A percentile compares a stretch with the other conserved stretches of the same genome.
Evolutionary conservation across 2,797 vertebrate genomes (phyloP).

Genomic region (Channallabes apus): DNA sequence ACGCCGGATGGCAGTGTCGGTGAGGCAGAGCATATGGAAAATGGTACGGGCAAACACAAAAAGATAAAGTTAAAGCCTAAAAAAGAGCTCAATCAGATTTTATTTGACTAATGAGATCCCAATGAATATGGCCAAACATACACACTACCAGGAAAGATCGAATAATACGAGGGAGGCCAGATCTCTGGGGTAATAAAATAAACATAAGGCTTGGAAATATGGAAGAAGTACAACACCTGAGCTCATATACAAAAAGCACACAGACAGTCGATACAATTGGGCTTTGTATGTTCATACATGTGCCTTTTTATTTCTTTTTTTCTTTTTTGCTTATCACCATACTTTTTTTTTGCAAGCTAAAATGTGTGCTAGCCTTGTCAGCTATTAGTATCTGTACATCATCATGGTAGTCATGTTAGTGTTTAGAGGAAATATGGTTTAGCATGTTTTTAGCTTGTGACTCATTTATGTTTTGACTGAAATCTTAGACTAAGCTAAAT

Average conservation of each 20-base stretch:
- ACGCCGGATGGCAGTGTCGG: slow-evolving; percentile 99
- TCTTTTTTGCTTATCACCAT: slow-evolving; percentile 5
- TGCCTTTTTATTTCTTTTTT: slow-evolving; percentile 16
- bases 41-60: slow-evolving; percentile 99
- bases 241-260: slow-evolving; percentile 15
- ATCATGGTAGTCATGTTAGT: background rate
- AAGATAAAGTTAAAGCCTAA: slow-evolving; percentile 67
- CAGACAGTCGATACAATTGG: background rate
- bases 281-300: slow-evolving; percentile 22
- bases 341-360: slow-evolving; percentile 19
- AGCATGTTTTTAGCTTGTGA: background rate
- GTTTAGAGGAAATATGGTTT: background rate
- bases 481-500: background rate
- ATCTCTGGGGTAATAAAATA: slow-evolving; percentile 20
- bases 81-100: slow-evolving; percentile 61
- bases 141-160: slow-evolving; percentile 55
- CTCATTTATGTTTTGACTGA: slow-evolving; percentile 1
- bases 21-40: slow-evolving; percentile 99
- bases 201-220: slow-evolving; percentile 14
- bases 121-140: slow-evolving; percentile 47
- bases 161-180: slow-evolving; percentile 17
- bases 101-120: slow-evolving; percentile 44
- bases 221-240: slow-evolving; percentile 2
- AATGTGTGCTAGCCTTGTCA: slow-evolving; percentile 7
- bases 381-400: slow-evolving; percentile 2